These are phyloP conservation scores for Columba janthina DNA, from an alignment of 2,113 vertebrate species.

Conservation along the genomic window DNA sequence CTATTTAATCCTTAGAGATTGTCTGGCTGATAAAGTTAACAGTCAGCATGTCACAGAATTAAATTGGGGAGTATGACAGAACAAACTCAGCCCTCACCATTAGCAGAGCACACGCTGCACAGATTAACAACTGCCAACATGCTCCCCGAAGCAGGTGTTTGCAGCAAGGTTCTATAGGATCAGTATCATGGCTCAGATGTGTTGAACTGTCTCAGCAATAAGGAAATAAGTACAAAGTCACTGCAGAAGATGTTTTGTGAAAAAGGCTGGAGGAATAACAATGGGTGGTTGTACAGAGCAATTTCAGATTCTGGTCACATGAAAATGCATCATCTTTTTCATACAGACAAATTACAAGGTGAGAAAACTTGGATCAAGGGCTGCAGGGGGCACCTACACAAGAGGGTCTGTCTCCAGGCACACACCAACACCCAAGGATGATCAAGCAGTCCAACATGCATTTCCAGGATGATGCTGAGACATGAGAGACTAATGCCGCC, in stretches of 20 bases:
- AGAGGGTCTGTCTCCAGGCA: neutral
- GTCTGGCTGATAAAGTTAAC: neutral
- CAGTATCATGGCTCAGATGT: neutral
- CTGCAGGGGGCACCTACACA: neutral
- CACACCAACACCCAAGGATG: fast-evolving
- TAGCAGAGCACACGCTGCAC: neutral
- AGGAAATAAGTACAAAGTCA: neutral
- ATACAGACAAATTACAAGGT: neutral
- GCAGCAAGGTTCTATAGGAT: neutral
- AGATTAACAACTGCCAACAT: neutral
- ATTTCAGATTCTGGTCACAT: neutral
- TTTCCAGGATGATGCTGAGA: neutral
- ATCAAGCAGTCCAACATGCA: neutral
- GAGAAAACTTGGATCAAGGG: neutral
- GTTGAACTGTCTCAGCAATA: neutral
- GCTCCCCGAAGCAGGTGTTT: neutral
- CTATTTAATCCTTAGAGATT: neutral
- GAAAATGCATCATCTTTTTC: neutral
- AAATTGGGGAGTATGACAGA: neutral
- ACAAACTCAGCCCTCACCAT: neutral
- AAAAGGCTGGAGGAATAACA: neutral
- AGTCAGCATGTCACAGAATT: neutral
- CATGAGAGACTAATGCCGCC: neutral
- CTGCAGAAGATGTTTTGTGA: neutral
- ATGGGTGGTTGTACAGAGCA: neutral